Percentiles rank a stretch among this genome's conserved stretches.
Conservation (phyloP, 92 coral and sea anemone genomes). For the Epizoanthus ramosus region DNA sequence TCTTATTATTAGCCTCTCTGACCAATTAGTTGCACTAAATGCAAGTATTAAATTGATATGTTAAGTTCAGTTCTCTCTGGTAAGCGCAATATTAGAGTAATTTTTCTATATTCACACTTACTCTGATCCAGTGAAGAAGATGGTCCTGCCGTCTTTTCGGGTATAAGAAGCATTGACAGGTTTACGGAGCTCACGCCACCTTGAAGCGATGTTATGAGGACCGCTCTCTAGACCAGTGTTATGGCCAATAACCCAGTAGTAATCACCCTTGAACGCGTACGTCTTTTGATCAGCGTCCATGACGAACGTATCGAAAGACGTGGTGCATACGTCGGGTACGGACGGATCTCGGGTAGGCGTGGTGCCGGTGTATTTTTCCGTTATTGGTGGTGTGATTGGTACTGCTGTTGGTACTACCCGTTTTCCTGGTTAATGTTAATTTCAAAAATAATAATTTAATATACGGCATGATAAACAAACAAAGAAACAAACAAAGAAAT, state of each 20-base stretch:
- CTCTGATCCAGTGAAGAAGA: conserved; percentile 80
- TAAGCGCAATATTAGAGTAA: too few relatives aligned
- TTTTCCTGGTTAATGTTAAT: too few relatives aligned
- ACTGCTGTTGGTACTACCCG: too few relatives aligned
- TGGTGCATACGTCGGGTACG: conserved; percentile 43
- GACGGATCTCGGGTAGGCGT: conserved; percentile 41
- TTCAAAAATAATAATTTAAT: too few relatives aligned
- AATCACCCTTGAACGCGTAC: conserved; percentile 81
- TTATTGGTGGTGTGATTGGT: too few relatives aligned
- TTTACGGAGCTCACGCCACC: conserved; percentile 76
- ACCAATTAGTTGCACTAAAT: too few relatives aligned
- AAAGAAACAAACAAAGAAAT: too few relatives aligned
- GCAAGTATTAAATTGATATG: too few relatives aligned
- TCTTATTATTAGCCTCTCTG: too few relatives aligned
- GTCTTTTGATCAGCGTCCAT: conserved; percentile 58
- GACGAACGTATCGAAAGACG: conserved; percentile 45
- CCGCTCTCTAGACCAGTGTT: conserved; percentile 65
- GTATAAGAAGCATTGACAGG: conserved; percentile 83
- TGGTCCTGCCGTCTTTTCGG: conserved; percentile 64
- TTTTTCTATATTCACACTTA: not conserved
- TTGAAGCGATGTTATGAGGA: conserved; percentile 64
- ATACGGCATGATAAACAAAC: too few relatives aligned
- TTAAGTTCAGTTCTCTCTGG: too few relatives aligned
- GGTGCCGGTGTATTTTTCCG: not conserved
- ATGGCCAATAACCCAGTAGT: conserved; percentile 82